These are phyloP conservation scores for Chelon auratus DNA, from an alignment of 2,797 vertebrate species.

Conservation along the genomic window DNA sequence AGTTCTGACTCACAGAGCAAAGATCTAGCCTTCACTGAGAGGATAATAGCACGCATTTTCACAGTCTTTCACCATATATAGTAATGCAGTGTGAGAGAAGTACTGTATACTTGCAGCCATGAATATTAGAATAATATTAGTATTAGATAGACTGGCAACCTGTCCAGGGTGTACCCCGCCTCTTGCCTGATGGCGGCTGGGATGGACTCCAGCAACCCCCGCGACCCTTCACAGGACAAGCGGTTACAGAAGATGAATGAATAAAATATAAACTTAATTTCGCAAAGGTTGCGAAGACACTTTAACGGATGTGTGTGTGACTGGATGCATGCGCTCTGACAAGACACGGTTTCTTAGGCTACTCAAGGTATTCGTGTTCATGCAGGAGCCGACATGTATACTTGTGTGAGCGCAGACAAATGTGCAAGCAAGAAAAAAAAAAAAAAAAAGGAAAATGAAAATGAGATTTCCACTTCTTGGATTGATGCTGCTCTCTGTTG, in stretches of 20 bases:
- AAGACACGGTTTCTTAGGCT: slow-evolving; percentile 19
- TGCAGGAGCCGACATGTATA: neutral
- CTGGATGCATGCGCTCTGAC: slow-evolving; percentile 25
- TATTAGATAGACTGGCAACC: too few relatives aligned
- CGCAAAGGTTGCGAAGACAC: slow-evolving; percentile 33
- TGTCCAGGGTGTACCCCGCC: too few relatives aligned
- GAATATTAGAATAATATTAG: neutral
- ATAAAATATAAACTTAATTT: slow-evolving; percentile 10
- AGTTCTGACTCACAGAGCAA: too few relatives aligned
- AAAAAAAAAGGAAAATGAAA: slow-evolving; percentile 10
- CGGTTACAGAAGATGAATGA: too few relatives aligned
- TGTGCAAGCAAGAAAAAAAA: neutral
- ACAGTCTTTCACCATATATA: too few relatives aligned
- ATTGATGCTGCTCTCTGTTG: slow-evolving; percentile 55
- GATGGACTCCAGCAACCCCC: too few relatives aligned
- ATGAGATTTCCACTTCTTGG: slow-evolving; percentile 61
- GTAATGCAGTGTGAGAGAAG: too few relatives aligned
- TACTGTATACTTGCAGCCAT: too few relatives aligned
- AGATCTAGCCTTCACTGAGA: too few relatives aligned
- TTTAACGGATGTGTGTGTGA: slow-evolving; percentile 38
- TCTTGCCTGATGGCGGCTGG: too few relatives aligned
- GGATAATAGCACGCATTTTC: too few relatives aligned
- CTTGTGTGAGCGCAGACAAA: slow-evolving; percentile 28
- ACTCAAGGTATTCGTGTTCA: neutral
- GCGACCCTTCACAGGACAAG: too few relatives aligned